phyloP scores from a whole-genome alignment of 2,888 invertebrate species.

The Cataglyphis cursor region DNA sequence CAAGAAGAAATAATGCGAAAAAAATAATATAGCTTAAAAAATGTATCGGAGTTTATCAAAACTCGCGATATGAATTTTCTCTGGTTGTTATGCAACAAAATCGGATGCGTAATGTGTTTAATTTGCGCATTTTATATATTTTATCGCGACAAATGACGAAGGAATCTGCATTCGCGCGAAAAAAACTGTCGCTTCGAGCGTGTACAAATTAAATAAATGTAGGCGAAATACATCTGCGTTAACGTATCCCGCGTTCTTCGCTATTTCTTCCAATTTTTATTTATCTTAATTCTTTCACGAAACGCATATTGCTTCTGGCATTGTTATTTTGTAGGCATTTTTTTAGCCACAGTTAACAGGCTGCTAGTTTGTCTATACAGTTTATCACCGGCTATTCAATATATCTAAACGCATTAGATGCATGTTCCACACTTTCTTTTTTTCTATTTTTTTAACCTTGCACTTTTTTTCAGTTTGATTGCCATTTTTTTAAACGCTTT shows the following conservation, averaged over 20 bases:
- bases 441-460: neutral
- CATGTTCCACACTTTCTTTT: neutral
- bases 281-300: neutral
- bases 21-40: neutral
- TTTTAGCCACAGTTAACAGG: neutral
- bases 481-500: neutral
- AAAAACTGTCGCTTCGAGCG: neutral
- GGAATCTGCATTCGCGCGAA: neutral
- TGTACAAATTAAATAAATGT: neutral
- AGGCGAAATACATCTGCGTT: neutral
- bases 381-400: neutral
- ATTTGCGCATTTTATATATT: neutral
- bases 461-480: neutral
- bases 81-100: neutral
- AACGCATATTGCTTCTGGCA: neutral
- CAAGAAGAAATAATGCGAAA: neutral
- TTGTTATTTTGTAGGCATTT: neutral
- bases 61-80: neutral
- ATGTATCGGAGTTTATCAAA: neutral
- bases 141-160: neutral
- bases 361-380: neutral
- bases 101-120: neutral
- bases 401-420: neutral
- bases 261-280: neutral
- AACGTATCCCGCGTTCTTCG: neutral